Base-by-base conservation (phyloP, 2,113 vertebrate genomes). In the Puma concolor region DNA sequence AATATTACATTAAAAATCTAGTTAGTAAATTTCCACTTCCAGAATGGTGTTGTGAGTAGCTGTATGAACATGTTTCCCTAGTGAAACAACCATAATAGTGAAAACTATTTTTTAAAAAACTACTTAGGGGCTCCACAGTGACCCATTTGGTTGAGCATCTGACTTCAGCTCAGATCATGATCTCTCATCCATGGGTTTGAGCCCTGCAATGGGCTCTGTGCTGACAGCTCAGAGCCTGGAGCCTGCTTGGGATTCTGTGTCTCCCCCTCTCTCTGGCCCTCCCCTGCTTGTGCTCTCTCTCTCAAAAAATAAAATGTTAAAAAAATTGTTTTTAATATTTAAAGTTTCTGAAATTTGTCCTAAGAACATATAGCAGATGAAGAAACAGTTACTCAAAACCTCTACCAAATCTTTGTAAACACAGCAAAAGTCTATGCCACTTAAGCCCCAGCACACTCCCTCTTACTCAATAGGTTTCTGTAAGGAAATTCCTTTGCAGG, bases 1-100 rank as follows among this genome's bases (percentile, higher is more conserved):
- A 93, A 82, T 64, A 23, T 64, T 72, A 69, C 29, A 44, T 41
- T 66, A 72, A 84, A 95, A 94, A 79, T 84, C 41, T 79, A 91
- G 38, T 25, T 19, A 92, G 44, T 38, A 1, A 29, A 80, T 57
- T 79, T 89, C n/a, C 12, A 82, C 25, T 93, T 88, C 6, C 11
- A 88, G 69, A 86, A 19, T 54, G 31, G 25, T 57, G 12, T 10
- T 41, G 8, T 48, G 50, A 96, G 4, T 52, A 80, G 19, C 50
- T 91, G 31, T 50, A 23, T 60, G 66, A 31, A 63, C 11, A 16
- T 8, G 6, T 31, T 69, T 69, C n/a, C 41, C 44, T 17, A 44
- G 52, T 13, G 19, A 90, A 92, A 94, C 48, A 71, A 54, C 29
- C 12, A 60, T 2, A 87, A 57, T 11, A 21, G 8, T 36, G 15